phyloP scores from a whole-genome alignment of 2,113 vertebrate species.

The Bos indicus region DNA sequence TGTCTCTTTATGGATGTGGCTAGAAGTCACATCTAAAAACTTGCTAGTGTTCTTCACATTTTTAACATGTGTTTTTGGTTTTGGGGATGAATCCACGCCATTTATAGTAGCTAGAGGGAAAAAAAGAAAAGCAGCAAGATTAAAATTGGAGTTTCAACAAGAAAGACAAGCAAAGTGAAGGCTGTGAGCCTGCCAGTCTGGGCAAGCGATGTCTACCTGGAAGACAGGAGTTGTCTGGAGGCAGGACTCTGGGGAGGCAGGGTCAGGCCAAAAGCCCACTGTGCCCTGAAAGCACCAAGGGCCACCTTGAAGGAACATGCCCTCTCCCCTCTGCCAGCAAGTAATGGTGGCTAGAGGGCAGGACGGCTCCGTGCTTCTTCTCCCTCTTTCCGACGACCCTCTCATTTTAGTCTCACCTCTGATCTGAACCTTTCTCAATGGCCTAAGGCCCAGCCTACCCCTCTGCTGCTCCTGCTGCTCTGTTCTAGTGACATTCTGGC shows the following conservation, averaged over 20 bases:
- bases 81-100: conserved; percentile 30
- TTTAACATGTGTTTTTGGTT: conserved; percentile 31
- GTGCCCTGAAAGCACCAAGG: neutral
- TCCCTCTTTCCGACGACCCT: neutral
- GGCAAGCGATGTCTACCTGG: neutral
- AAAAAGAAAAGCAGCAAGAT: neutral
- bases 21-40: conserved; percentile 7
- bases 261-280: too few species aligned
- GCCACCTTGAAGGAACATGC: neutral
- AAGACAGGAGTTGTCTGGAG: neutral
- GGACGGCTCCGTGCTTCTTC: neutral
- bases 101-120: conserved; percentile 60
- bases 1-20: conserved; percentile 11
- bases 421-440: neutral
- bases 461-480: neutral
- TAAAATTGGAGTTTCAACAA: conserved; percentile 6
- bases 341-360: neutral
- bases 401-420: neutral
- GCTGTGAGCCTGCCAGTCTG: neutral
- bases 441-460: neutral
- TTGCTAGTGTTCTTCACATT: neutral
- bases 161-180: neutral
- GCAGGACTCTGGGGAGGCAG: neutral
- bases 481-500: neutral
- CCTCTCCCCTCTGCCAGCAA: neutral